A percentile compares a stretch with the other conserved stretches of the same genome.
These are phyloP conservation scores for Epistrophe grossulariae DNA, from an alignment of 2,888 invertebrate genomes.

Conservation along the genomic window DNA sequence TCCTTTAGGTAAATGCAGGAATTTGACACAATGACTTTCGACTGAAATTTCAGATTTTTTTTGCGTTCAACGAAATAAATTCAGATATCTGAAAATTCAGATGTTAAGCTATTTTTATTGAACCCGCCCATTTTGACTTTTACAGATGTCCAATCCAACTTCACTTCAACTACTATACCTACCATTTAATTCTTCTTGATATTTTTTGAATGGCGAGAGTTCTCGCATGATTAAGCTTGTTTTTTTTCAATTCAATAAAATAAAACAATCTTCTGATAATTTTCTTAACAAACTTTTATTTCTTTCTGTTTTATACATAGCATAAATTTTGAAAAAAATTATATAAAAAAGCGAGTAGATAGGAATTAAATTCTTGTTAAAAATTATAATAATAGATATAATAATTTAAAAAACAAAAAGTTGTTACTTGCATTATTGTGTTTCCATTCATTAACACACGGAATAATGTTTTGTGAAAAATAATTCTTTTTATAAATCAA, in stretches of 20 bases:
- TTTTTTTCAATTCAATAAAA: background rate
- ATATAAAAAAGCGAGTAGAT: constrained; percentile 72
- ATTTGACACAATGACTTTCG: no score
- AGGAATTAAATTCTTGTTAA: constrained; percentile 64
- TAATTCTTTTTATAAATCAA: background rate
- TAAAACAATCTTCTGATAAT: constrained; percentile 22
- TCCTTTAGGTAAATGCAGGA: no score
- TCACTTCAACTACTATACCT: no score
- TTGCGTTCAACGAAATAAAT: no score
- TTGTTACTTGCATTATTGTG: constrained; percentile 12
- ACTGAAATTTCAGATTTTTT: no score
- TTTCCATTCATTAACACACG: constrained; percentile 25
- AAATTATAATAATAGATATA: constrained; percentile 69
- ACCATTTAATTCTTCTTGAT: no score
- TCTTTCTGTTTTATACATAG: constrained; percentile 74
- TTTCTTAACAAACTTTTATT: constrained; percentile 76
- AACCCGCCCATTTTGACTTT: no score
- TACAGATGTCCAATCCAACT: no score
- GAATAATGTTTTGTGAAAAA: background rate
- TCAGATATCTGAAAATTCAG: no score
- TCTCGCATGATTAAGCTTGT: no score
- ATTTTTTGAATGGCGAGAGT: no score
- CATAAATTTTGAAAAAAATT: constrained; percentile 74
- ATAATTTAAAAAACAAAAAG: constrained; percentile 53
- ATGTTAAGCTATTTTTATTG: no score